These are phyloP conservation scores for Scaptodrosophila latifasciaeformis DNA, from an alignment of 2,888 invertebrate genomes.

Conservation along the genomic window DNA sequence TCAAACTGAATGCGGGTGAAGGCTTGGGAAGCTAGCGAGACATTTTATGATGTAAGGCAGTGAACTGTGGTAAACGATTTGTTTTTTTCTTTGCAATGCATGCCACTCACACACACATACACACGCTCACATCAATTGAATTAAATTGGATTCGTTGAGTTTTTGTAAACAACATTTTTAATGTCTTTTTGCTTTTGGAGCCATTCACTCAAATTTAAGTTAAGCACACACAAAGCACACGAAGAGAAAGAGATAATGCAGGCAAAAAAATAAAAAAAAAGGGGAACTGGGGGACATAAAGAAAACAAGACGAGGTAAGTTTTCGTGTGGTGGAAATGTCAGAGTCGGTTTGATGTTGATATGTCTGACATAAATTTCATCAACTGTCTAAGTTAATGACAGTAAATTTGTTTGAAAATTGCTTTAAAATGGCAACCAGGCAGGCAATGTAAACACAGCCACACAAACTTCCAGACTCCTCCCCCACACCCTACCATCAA, in stretches of 20 bases:
- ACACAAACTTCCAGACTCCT: slow-evolving; percentile 5
- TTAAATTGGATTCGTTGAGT: slow-evolving; percentile 67
- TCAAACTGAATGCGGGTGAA: slow-evolving; percentile 45
- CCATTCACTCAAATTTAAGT: slow-evolving; percentile 62
- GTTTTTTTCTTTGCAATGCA: slow-evolving; percentile 47
- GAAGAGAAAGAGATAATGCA: background rate
- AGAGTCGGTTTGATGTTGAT: slow-evolving; percentile 55
- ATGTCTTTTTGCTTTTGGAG: slow-evolving; percentile 67
- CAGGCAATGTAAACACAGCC: slow-evolving; percentile 43
- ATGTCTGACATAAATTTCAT: slow-evolving; percentile 68
- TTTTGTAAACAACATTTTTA: slow-evolving; percentile 67
- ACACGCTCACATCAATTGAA: slow-evolving; percentile 47
- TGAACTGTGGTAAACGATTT: slow-evolving; percentile 68
- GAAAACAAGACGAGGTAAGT: slow-evolving; percentile 23
- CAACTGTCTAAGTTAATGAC: slow-evolving; percentile 68
- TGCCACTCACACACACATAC: slow-evolving; percentile 45
- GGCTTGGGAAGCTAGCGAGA: slow-evolving; percentile 24
- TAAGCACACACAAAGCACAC: slow-evolving; percentile 24
- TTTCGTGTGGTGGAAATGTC: background rate
- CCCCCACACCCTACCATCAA: background rate
- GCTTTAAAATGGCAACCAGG: slow-evolving; percentile 68
- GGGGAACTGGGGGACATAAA: background rate
- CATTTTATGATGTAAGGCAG: slow-evolving; percentile 65
- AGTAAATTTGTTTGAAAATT: slow-evolving; percentile 69
- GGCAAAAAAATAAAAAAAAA: background rate